Conservation (phyloP, 2,888 invertebrate genomes). For the Tenthredo amoena region DNA sequence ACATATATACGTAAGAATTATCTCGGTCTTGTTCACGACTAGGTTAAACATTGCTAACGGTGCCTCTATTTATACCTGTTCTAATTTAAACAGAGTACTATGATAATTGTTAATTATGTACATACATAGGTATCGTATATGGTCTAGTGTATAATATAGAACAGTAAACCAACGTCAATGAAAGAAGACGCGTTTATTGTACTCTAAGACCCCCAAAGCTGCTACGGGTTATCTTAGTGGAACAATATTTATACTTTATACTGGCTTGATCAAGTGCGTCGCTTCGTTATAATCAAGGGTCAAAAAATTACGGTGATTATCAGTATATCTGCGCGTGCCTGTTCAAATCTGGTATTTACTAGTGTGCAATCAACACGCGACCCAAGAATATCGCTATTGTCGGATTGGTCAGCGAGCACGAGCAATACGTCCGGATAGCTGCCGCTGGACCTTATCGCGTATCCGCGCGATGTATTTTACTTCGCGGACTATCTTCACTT, state of each 20-base stretch:
- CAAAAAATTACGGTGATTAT: conserved; percentile 10
- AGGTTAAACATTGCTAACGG: neutral
- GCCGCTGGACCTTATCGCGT: neutral
- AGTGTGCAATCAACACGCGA: conserved; percentile 42
- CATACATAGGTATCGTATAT: neutral
- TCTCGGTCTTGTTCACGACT: neutral
- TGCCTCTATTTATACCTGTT: neutral
- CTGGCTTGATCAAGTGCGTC: conserved; percentile 30
- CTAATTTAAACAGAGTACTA: neutral
- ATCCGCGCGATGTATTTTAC: neutral
- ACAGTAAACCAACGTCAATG: neutral
- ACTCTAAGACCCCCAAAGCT: conserved; percentile 24
- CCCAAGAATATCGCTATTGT: neutral
- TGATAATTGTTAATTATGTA: neutral
- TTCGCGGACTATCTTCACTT: neutral
- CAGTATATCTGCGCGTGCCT: conserved; percentile 30
- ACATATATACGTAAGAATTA: neutral
- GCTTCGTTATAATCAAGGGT: conserved; percentile 29
- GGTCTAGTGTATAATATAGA: neutral
- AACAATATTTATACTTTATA: conserved; percentile 21
- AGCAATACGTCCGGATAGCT: conserved; percentile 9
- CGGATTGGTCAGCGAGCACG: conserved; percentile 32
- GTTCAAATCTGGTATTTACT: neutral
- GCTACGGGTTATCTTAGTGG: conserved; percentile 16
- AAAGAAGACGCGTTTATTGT: neutral